These are phyloP conservation scores for Pygmarrhopalites habei DNA, from an alignment of 1,140 invertebrate species.

Conservation along the genomic window DNA sequence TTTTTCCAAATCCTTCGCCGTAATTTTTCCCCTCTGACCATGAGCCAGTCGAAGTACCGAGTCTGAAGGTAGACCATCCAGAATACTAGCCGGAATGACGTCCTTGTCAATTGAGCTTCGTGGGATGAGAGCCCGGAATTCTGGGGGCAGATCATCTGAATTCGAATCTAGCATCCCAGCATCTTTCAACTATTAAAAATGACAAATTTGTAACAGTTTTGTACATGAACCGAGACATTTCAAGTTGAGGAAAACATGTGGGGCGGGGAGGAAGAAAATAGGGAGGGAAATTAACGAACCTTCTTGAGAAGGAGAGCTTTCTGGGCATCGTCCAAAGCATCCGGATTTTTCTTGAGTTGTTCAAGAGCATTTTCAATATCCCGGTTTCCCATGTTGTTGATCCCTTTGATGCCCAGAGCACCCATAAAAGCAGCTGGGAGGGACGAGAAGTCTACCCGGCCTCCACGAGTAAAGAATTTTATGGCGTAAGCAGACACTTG, in stretches of 20 bases:
- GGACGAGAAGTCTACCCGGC: slow-evolving; percentile 5
- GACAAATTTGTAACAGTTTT: too few relatives aligned
- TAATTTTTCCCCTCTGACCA: slow-evolving; percentile 19
- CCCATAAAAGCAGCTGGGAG: slow-evolving; percentile 30
- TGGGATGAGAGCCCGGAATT: slow-evolving; percentile 18
- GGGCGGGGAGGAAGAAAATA: background rate
- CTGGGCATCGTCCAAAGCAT: slow-evolving; percentile 32
- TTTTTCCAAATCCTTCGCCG: slow-evolving; percentile 17
- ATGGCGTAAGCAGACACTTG: slow-evolving; percentile 25
- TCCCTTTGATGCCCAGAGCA: slow-evolving; percentile 28
- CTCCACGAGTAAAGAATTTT: slow-evolving; percentile 13
- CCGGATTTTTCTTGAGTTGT: slow-evolving; percentile 28
- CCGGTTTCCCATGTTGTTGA: slow-evolving; percentile 18
- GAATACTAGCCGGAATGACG: slow-evolving; percentile 1
- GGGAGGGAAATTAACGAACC: too few relatives aligned
- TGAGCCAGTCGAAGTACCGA: slow-evolving; percentile 26
- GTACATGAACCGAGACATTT: too few relatives aligned
- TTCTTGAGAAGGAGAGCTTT: slow-evolving; percentile 31
- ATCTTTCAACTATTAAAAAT: slow-evolving; percentile 17
- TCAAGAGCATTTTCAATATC: slow-evolving; percentile 18
- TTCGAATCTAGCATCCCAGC: slow-evolving; percentile 17
- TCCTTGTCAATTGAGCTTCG: slow-evolving; percentile 17
- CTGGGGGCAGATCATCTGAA: slow-evolving; percentile 22
- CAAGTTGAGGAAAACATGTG: too few relatives aligned
- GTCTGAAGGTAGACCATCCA: slow-evolving; percentile 34